Base-by-base conservation (phyloP, 2,113 vertebrate species). In the Passer montanus region DNA sequence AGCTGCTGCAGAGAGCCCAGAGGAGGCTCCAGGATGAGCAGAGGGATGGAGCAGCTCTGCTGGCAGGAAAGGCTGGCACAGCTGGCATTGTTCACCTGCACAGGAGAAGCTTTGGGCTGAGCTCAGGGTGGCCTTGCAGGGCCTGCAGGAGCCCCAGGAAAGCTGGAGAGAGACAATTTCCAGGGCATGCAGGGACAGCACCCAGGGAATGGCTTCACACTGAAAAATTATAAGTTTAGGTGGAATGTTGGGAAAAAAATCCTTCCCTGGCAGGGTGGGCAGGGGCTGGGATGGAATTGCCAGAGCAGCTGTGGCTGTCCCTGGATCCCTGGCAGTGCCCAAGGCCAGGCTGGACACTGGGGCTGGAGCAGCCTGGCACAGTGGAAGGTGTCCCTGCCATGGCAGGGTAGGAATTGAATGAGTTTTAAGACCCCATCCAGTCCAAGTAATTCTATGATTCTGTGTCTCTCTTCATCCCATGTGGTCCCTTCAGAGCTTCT, bases 341-440 rank as follows among this genome's bases (percentile, higher is more conserved):
- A 24, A 86, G 62, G 33, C 73, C 84, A 46, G 64, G 28, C 0
- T 62, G 47, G 74, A 55, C 44, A 50, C 0, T 15, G 15, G 64
- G 33, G 15, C 19, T 67, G 5, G 64, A 70, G 74, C 47, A 39
- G 30, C 74, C 66, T 79, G 75, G 41, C 1, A 15, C 52, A 27
- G 50, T 80, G 76, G 41, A 0, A 80, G 17, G 41, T 18, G 35
- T 73, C 75, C 84, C 41, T 79, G 47, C 41, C 58, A 43, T 24
- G 41, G 19, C 28, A 17, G 44, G 4, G 8, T 4, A 8, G 14
- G 21, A 0, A 19, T 0, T 3, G 10, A 26, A 5, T 80, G 21
- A 1, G 1, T 2, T 79, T 46, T 70, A 47, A 47, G 0, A 2
- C 20, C 18, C 7, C 22, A 28, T 24, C 19, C 18, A 50, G 5